A percentile compares a stretch with the other conserved stretches of the same genome.
These are phyloP conservation scores for Lynx canadensis DNA, from an alignment of 2,113 vertebrate genomes.

Conservation along the genomic window DNA sequence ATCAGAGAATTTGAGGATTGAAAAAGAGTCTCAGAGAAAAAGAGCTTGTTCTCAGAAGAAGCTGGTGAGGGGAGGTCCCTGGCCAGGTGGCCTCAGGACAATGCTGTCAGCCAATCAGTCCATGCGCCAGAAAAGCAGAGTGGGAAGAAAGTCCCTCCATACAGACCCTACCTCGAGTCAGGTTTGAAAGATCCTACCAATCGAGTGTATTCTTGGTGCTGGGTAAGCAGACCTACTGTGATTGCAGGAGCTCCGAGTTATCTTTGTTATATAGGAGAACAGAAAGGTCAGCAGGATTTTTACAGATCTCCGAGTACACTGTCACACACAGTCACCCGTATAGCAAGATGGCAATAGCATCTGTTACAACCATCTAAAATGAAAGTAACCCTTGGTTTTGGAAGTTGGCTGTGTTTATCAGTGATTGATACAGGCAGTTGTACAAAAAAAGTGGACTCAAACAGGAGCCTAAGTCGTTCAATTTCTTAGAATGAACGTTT, in stretches of 20 bases:
- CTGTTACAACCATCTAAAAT: conserved; percentile 7
- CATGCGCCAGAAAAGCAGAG: background rate
- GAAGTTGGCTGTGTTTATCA: background rate
- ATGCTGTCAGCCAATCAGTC: background rate
- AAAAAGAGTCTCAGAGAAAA: background rate
- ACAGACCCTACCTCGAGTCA: background rate
- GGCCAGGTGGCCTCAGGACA: background rate
- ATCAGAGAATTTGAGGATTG: conserved; percentile 46
- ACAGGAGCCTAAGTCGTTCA: background rate
- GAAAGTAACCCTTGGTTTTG: conserved; percentile 39
- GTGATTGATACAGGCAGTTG: background rate
- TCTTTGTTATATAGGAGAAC: background rate
- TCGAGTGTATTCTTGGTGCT: background rate
- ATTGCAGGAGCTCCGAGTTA: background rate
- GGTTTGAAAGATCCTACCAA: background rate
- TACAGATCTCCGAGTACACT: background rate
- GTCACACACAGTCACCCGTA: background rate
- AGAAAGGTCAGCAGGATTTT: conserved; percentile 9
- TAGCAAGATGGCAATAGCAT: background rate
- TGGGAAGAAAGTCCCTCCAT: background rate
- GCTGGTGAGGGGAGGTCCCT: background rate
- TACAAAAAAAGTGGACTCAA: background rate
- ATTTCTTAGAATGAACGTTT: conserved; percentile 17
- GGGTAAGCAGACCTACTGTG: background rate
- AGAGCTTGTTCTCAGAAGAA: background rate